These are phyloP conservation scores for Bellardia bayeri DNA, from an alignment of 2,888 invertebrate genomes.

Conservation along the genomic window DNA sequence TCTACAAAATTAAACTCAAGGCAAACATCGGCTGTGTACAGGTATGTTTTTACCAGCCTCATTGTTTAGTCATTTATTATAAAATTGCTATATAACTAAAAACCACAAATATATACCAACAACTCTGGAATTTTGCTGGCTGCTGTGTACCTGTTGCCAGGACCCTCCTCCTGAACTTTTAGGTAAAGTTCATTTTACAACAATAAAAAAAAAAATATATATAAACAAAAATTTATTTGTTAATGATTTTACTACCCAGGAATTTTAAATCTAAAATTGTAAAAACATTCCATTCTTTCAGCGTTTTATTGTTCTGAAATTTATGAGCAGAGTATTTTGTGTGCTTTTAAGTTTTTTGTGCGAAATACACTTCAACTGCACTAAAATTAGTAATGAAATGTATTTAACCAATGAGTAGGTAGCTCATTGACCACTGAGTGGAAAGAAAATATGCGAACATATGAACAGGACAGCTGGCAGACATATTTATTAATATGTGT, in stretches of 20 bases:
- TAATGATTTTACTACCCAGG: too few species aligned
- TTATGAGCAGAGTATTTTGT: slow-evolving; percentile 5
- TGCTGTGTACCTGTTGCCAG: neutral
- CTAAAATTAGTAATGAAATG: neutral
- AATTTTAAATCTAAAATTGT: neutral
- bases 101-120: slow-evolving; percentile 3
- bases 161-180: neutral
- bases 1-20: neutral
- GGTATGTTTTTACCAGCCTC: neutral
- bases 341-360: neutral
- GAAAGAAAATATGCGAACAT: neutral
- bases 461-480: neutral
- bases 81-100: slow-evolving; percentile 39
- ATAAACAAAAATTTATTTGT: too few species aligned
- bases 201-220: neutral
- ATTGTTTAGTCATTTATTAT: slow-evolving; percentile 35
- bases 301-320: neutral
- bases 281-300: neutral
- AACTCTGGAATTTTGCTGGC: neutral
- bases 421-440: slow-evolving; percentile 8
- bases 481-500: neutral
- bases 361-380: neutral
- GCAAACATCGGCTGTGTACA: neutral
- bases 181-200: neutral
- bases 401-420: slow-evolving; percentile 14